phyloP scores from a whole-genome alignment of 1,140 invertebrate species.

The Leptonema lineaticorne region DNA sequence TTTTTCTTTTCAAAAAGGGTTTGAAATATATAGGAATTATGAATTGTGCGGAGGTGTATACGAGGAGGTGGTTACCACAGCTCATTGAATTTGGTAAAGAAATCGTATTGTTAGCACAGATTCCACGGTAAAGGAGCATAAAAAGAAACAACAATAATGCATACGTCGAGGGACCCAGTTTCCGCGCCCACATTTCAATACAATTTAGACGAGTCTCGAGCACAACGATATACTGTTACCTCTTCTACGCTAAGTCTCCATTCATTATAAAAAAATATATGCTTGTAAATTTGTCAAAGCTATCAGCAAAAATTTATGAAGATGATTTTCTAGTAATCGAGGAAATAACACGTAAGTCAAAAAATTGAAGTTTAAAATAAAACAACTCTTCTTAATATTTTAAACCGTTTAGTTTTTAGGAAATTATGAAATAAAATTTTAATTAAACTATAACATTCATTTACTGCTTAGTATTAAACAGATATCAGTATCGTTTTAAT shows the following conservation, averaged over 20 bases:
- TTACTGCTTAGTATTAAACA: too few relatives aligned
- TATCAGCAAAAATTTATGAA: not conserved
- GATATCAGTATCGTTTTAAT: too few relatives aligned
- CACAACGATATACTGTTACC: constrained; percentile 18
- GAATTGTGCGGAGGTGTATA: not conserved
- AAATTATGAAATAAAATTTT: too few relatives aligned
- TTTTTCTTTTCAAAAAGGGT: not conserved
- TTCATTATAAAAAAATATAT: not conserved
- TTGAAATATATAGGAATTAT: not conserved
- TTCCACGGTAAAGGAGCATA: constrained; percentile 20
- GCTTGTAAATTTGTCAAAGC: not conserved
- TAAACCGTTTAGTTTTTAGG: too few relatives aligned
- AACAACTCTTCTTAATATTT: too few relatives aligned
- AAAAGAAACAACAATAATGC: constrained; percentile 25
- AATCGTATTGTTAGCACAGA: constrained; percentile 22
- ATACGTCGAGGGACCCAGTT: constrained; percentile 26
- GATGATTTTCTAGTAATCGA: not conserved
- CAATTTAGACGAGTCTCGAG: not conserved
- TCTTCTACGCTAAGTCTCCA: constrained; percentile 3
- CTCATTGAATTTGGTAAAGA: constrained; percentile 17
- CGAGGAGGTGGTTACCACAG: constrained; percentile 8
- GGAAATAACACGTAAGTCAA: constrained; percentile 7
- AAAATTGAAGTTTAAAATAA: too few relatives aligned
- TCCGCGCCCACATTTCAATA: constrained; percentile 30
- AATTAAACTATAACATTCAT: too few relatives aligned